A percentile compares a stretch with the other conserved stretches of the same genome.
Evolutionary conservation across 1,140 invertebrate genomes (phyloP).

Genomic region (Mactra quadrangularis): DNA sequence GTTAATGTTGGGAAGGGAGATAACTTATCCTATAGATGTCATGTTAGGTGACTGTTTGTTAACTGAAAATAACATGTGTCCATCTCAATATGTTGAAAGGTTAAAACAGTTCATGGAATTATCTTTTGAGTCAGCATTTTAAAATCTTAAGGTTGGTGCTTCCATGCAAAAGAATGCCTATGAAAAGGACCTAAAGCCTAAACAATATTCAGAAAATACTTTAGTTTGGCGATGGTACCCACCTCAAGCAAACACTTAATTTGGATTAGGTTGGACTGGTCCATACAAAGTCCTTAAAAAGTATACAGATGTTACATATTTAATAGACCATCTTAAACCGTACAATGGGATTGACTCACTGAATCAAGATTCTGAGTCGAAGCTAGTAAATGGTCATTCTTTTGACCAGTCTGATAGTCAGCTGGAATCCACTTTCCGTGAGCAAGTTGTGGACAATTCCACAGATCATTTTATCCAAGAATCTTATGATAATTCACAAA

Average conservation of each 20-base stretch:
- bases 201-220: neutral
- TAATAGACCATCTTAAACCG: neutral
- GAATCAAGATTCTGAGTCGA: too few species aligned
- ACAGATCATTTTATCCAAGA: too few species aligned
- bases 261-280: conserved; percentile 10
- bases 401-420: too few species aligned
- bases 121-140: conserved; percentile 16
- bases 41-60: neutral
- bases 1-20: conserved; percentile 1
- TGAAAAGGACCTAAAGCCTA: neutral
- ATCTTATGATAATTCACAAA: too few species aligned
- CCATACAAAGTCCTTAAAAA: neutral
- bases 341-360: too few species aligned
- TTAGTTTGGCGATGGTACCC: conserved; percentile 14
- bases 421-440: too few species aligned
- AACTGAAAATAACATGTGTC: neutral
- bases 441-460: too few species aligned
- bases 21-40: conserved; percentile 1
- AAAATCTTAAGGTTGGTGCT: conserved; percentile 4
- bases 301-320: neutral
- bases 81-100: neutral
- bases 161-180: neutral
- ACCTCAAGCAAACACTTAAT: neutral
- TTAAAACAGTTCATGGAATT: neutral
- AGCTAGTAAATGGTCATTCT: too few species aligned